Conservation (phyloP, 2,888 invertebrate species). For the Drosophila mulleri region DNA sequence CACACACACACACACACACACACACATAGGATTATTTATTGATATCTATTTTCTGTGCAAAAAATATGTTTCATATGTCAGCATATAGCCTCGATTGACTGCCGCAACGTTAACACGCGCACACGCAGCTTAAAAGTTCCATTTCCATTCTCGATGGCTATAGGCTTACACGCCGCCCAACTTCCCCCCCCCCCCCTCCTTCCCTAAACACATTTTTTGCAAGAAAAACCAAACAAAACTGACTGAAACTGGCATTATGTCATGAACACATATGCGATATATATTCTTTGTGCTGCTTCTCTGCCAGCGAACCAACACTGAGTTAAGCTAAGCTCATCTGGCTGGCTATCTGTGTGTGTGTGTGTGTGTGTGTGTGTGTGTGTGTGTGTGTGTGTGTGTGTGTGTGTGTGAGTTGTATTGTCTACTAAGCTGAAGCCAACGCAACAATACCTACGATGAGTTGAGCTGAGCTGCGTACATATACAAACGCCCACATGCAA, state of each 20-base stretch:
- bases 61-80: not conserved
- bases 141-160: not conserved
- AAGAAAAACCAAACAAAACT: not conserved
- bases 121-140: conserved; percentile 1
- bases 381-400: too few species aligned
- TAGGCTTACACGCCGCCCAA: not conserved
- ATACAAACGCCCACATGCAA: conserved; percentile 74
- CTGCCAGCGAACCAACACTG: not conserved
- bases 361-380: too few species aligned
- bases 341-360: too few species aligned
- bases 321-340: conserved; percentile 11
- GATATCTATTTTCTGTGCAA: conserved; percentile 7
- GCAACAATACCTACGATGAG: conserved; percentile 8
- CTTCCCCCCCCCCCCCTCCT: too few species aligned
- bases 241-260: not conserved
- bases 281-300: not conserved
- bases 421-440: conserved; percentile 11
- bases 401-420: conserved; percentile 2
- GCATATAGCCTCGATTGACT: conserved; percentile 25
- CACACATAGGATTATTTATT: not conserved
- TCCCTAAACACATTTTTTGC: too few species aligned
- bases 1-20: not conserved
- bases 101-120: conserved; percentile 12
- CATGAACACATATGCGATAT: conserved; percentile 2
- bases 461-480: conserved; percentile 43